Evolutionary conservation across 2,888 invertebrate species (phyloP).

Genomic region (Cerastis leucographa): DNA sequence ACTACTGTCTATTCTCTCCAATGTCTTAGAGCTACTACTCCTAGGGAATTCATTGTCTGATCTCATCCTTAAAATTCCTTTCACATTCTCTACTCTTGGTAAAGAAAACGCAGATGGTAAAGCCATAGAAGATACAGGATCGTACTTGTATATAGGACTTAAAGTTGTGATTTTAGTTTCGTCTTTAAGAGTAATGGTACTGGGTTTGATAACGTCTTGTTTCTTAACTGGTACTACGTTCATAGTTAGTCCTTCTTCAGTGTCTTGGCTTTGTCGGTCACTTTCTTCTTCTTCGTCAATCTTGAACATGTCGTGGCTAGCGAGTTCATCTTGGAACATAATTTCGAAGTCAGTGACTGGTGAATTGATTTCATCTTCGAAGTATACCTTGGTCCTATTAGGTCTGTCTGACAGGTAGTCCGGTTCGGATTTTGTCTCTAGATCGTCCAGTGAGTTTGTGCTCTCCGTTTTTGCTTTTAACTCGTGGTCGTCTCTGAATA

Average conservation of each 20-base stretch:
- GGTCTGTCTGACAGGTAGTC: slow-evolving; percentile 84
- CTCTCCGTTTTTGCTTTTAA: slow-evolving; percentile 79
- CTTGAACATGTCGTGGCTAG: slow-evolving; percentile 86
- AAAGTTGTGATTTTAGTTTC: slow-evolving; percentile 87
- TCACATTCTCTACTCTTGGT: slow-evolving; percentile 86
- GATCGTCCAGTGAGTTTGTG: slow-evolving; percentile 81
- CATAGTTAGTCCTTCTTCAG: slow-evolving; percentile 87
- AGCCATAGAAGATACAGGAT: slow-evolving; percentile 80
- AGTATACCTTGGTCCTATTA: slow-evolving; percentile 87
- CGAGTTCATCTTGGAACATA: slow-evolving; percentile 89
- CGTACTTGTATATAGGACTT: slow-evolving; percentile 83
- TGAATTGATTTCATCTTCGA: slow-evolving; percentile 88
- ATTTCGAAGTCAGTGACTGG: slow-evolving; percentile 89
- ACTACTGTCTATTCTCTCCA: slow-evolving; percentile 83
- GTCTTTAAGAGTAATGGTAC: slow-evolving; percentile 86
- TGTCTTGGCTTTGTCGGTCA: slow-evolving; percentile 81
- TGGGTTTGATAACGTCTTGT: slow-evolving; percentile 86
- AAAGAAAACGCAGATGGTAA: slow-evolving; percentile 82
- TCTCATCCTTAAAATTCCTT: slow-evolving; percentile 83
- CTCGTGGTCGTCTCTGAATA: slow-evolving; percentile 88
- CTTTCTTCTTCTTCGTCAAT: slow-evolving; percentile 88
- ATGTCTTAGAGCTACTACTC: slow-evolving; percentile 83
- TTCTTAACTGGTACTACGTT: slow-evolving; percentile 82
- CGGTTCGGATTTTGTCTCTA: slow-evolving; percentile 88
- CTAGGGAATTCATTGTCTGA: slow-evolving; percentile 75